phyloP scores from a whole-genome alignment of 1,140 invertebrate species.

The Armadillidium nasatum region DNA sequence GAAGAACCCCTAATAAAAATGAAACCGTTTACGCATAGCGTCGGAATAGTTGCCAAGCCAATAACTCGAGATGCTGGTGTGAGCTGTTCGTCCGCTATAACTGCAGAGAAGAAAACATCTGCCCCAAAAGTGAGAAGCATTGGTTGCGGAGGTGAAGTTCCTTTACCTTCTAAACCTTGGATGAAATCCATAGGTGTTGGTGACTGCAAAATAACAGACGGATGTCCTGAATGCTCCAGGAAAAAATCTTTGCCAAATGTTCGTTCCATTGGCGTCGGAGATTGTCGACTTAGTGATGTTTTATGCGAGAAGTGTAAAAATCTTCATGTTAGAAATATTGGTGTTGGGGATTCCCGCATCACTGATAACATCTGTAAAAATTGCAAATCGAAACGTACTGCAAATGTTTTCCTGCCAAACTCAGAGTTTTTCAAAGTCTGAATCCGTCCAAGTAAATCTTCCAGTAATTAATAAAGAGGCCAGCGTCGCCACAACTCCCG shows the following conservation, averaged over 20 bases:
- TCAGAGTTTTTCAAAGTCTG: conserved; percentile 12
- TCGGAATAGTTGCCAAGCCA: conserved; percentile 48
- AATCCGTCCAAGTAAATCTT: conserved; percentile 31
- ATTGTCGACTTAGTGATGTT: conserved; percentile 34
- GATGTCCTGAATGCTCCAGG: not conserved
- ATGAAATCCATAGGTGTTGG: not conserved
- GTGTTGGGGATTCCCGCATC: conserved; percentile 21
- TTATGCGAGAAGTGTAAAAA: conserved; percentile 40
- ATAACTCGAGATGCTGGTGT: conserved; percentile 51
- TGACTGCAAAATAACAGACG: not conserved
- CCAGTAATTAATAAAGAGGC: conserved; percentile 49
- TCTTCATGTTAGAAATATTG: conserved; percentile 28
- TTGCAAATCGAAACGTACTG: not conserved
- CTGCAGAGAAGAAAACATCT: not conserved
- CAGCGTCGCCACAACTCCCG: conserved; percentile 44
- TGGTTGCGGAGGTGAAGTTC: not conserved
- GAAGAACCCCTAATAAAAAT: conserved; percentile 18
- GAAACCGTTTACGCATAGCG: conserved; percentile 31
- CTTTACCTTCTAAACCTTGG: not conserved
- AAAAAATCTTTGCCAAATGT: conserved; percentile 6
- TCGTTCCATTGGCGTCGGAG: conserved; percentile 41
- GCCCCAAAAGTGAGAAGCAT: conserved; percentile 6
- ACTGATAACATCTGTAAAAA: conserved; percentile 9
- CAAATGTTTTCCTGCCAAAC: conserved; percentile 22
- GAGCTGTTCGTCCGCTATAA: conserved; percentile 47